These are phyloP conservation scores for Drosophila yakuba DNA, from an alignment of 1,140 invertebrate species.

Conservation along the genomic window DNA sequence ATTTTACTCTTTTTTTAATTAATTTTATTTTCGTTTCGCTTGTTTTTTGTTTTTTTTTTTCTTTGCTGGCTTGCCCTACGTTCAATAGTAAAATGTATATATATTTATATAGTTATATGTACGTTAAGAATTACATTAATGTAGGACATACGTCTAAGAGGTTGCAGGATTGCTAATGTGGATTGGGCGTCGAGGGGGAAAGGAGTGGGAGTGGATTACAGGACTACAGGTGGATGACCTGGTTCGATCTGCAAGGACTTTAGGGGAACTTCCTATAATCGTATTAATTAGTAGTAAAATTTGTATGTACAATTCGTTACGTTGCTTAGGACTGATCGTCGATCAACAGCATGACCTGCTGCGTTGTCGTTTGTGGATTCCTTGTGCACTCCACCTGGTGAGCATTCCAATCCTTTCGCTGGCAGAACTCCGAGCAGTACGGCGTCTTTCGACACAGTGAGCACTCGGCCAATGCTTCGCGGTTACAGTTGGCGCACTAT, in stretches of 20 bases:
- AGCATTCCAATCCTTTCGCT: constrained; percentile 93
- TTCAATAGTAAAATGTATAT: constrained; percentile 82
- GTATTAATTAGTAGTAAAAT: constrained; percentile 83
- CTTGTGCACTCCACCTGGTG: constrained; percentile 94
- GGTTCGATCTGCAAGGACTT: constrained; percentile 3
- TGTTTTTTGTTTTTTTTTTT: constrained; percentile 44
- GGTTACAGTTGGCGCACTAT: constrained; percentile 94
- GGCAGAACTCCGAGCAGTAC: constrained; percentile 94
- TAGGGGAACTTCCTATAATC: constrained; percentile 58
- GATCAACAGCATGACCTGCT: constrained; percentile 89
- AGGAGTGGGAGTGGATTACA: constrained; percentile 13
- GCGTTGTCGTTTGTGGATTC: constrained; percentile 85
- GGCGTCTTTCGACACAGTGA: constrained; percentile 93
- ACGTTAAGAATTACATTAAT: constrained; percentile 82
- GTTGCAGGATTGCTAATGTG: constrained; percentile 50
- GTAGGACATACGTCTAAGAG: constrained; percentile 77
- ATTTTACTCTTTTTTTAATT: constrained; percentile 49
- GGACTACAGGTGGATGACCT: constrained; percentile 8
- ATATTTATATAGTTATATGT: constrained; percentile 75
- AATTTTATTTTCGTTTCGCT: constrained; percentile 41
- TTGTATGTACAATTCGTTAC: constrained; percentile 81
- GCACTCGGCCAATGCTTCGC: constrained; percentile 93
- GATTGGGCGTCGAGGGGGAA: constrained; percentile 10
- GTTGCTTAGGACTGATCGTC: constrained; percentile 86
- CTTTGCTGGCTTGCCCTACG: constrained; percentile 60